phyloP scores from a whole-genome alignment of 2,797 vertebrate species.

The Euthynnus affinis region DNA sequence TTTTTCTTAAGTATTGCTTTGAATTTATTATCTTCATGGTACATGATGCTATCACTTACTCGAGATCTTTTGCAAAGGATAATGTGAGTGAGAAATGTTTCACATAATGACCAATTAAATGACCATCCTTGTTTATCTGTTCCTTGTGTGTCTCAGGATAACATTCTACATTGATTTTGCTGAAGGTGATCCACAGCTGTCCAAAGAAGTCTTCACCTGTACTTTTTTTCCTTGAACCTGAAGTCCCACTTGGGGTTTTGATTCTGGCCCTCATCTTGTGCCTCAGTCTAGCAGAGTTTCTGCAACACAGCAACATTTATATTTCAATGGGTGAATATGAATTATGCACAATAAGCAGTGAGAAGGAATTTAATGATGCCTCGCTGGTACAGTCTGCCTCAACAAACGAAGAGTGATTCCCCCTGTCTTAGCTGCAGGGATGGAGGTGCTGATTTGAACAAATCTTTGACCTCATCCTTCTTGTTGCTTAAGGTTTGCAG shows the following conservation, averaged over 20 bases:
- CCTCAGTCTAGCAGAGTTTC: slow-evolving; percentile 75
- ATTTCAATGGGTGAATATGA: slow-evolving; percentile 92
- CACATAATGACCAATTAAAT: slow-evolving; percentile 64
- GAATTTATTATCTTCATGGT: slow-evolving; percentile 25
- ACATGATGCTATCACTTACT: background rate
- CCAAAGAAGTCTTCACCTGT: slow-evolving; percentile 63
- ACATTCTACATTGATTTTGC: slow-evolving; percentile 75
- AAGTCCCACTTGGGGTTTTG: slow-evolving; percentile 62
- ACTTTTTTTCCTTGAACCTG: slow-evolving; percentile 66
- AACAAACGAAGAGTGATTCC: slow-evolving; percentile 80
- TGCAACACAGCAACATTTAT: slow-evolving; percentile 89
- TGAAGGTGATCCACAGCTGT: slow-evolving; percentile 64
- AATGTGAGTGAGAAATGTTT: slow-evolving; percentile 24
- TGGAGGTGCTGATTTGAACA: slow-evolving; percentile 84
- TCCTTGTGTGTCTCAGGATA: slow-evolving; percentile 40
- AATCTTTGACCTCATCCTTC: slow-evolving; percentile 84
- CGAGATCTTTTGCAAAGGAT: slow-evolving; percentile 12
- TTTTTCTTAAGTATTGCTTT: slow-evolving; percentile 36
- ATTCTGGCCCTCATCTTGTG: slow-evolving; percentile 71
- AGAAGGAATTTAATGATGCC: slow-evolving; percentile 93
- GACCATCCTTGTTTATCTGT: slow-evolving; percentile 35
- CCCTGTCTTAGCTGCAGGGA: slow-evolving; percentile 75
- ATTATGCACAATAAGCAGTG: slow-evolving; percentile 92
- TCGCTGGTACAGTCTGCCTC: slow-evolving; percentile 82
- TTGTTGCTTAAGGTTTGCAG: slow-evolving; percentile 78